phyloP scores from a whole-genome alignment of 2,113 vertebrate species.

The Pygoscelis adeliae region DNA sequence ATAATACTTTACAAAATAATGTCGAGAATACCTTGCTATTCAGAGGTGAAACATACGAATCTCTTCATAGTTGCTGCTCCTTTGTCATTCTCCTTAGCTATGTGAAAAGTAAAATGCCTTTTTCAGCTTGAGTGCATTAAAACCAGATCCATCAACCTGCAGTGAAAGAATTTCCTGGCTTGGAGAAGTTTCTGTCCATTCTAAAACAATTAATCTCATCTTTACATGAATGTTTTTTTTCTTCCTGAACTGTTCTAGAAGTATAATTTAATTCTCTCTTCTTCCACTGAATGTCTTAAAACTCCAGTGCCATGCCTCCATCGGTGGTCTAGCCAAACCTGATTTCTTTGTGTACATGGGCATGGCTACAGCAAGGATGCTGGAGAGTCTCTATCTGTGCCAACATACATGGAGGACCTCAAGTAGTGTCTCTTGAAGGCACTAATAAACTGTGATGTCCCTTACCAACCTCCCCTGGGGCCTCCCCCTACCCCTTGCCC shows the following conservation, averaged over 20 bases:
- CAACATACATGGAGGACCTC: neutral
- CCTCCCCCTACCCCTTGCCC: neutral
- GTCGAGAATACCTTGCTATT: neutral
- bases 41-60: neutral
- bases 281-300: neutral
- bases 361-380: neutral
- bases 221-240: neutral
- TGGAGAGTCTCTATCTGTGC: neutral
- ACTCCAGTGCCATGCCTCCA: neutral
- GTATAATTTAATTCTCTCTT: neutral
- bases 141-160: neutral
- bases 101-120: neutral
- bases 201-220: neutral
- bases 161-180: neutral
- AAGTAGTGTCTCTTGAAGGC: neutral
- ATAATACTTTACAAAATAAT: neutral
- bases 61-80: neutral
- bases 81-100: neutral
- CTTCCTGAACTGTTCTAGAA: neutral
- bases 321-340: neutral
- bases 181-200: neutral
- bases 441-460: neutral
- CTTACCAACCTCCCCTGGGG: too few species aligned
- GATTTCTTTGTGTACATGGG: accelerated
- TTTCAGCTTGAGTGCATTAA: neutral